Evolutionary conservation across 1,140 invertebrate species (phyloP).

Genomic region (Pachypeltis micranthus): DNA sequence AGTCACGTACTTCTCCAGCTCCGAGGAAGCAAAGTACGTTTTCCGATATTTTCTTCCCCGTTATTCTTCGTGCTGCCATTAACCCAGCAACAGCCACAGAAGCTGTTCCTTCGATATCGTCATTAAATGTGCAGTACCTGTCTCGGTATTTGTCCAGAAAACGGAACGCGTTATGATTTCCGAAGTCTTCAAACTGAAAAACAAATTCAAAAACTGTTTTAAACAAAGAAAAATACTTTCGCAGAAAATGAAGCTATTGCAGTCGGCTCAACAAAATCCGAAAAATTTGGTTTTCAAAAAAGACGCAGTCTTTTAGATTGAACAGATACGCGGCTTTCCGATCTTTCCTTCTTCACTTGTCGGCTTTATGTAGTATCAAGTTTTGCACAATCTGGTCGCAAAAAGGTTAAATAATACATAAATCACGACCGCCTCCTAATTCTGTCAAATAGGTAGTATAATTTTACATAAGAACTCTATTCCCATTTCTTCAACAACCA

Average conservation of each 20-base stretch:
- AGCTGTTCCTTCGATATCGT: conserved; percentile 94
- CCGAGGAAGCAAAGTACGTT: conserved; percentile 83
- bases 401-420: too few relatives aligned
- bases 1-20: conserved; percentile 70
- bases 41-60: conserved; percentile 59
- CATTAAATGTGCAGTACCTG: conserved; percentile 89
- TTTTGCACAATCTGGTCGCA: too few relatives aligned
- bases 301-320: too few relatives aligned
- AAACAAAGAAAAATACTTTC: conserved; percentile 14
- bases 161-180: conserved; percentile 82
- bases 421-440: too few relatives aligned
- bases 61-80: conserved; percentile 67
- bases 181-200: conserved; percentile 91
- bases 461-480: too few relatives aligned
- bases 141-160: conserved; percentile 78
- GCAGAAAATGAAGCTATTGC: conserved; percentile 2
- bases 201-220: conserved; percentile 13
- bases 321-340: too few relatives aligned
- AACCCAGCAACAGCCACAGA: conserved; percentile 84
- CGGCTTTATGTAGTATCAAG: too few relatives aligned
- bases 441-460: too few relatives aligned
- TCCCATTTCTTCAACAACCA: too few relatives aligned
- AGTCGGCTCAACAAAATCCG: too few relatives aligned
- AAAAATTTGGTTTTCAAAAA: too few relatives aligned
- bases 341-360: too few relatives aligned